These are phyloP conservation scores for Ruditapes philippinarum DNA, from an alignment of 1,140 invertebrate species.

Conservation along the genomic window DNA sequence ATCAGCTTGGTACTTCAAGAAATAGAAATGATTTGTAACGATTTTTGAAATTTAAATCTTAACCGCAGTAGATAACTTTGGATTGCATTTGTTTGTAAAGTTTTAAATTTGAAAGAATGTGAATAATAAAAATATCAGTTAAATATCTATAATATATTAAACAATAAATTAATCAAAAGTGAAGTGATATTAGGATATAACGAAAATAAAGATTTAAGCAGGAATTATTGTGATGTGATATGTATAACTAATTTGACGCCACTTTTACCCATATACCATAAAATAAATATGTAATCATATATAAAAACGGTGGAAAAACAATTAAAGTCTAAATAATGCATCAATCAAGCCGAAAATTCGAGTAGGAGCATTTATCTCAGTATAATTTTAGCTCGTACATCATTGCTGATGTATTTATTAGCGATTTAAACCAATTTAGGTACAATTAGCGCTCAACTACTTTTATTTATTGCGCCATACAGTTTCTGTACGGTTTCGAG, in stretches of 20 bases:
- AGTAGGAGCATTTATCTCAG: neutral
- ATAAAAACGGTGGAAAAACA: conserved; percentile 24
- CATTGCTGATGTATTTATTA: conserved; percentile 47
- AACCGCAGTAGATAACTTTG: too few species aligned
- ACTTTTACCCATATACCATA: neutral
- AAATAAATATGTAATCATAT: neutral
- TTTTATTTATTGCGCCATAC: conserved; percentile 43
- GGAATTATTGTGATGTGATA: too few species aligned
- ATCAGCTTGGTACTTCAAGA: neutral
- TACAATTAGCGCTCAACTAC: conserved; percentile 27
- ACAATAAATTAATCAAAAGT: too few species aligned
- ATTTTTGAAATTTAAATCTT: too few species aligned
- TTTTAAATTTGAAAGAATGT: too few species aligned
- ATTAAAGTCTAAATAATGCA: neutral
- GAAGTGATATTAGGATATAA: too few species aligned
- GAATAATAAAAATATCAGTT: too few species aligned
- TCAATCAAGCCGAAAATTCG: neutral
- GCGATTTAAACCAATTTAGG: conserved; percentile 44
- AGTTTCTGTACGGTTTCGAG: neutral
- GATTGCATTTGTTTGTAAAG: too few species aligned
- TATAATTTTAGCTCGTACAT: conserved; percentile 2
- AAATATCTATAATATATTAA: too few species aligned
- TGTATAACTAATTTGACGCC: too few species aligned
- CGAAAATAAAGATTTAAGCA: too few species aligned
- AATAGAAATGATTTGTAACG: too few species aligned